Evolutionary conservation across 1,140 invertebrate genomes (phyloP), one percentile per base, ranked within the genome.

Genomic region (Conus betulinus): DNA sequence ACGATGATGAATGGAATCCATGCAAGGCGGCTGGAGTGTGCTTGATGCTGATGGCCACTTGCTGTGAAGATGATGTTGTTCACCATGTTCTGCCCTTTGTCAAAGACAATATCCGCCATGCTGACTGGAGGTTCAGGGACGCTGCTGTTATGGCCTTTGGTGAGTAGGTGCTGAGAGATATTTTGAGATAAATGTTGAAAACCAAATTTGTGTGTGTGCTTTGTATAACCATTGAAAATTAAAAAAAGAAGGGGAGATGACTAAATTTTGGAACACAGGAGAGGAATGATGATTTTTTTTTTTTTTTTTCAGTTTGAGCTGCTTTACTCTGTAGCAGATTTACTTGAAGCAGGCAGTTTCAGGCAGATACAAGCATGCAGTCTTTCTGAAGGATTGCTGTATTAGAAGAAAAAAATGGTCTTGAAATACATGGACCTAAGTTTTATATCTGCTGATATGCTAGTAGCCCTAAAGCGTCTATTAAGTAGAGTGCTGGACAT

Each of bases 1-100:
- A 99, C 95, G 99, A 99, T 95, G 98, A 99, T 94, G 99, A 99
- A 93, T 99, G 99, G 99, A 99, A 99, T 96, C 99, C 99, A 10
- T 98, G 98, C 90, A 99, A 99, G 96, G 98, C 99, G 8, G 98
- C 99, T 52, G 99, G 99, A 52, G 99, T 99, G 23, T 99, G 99
- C 95, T 96, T 99, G 0, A 99, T 99, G 98, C 96, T 99, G 23
- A 96, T 99, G 90, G 97, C 99, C 51, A 98, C 98, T 53, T 99
- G 99, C 93, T 99, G 98, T 95, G 99, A 99, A 95, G 98, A 99
- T 95, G 98, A 97, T 92, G 99, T 99, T 91, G 98, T 99, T 25
- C 97, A 97, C 5, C 97, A 97, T 95, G 98, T 99, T 17, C 96
- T 99, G 93, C 99, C 99, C n/a, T 99, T 99, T 95, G 98, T 99